Conservation (phyloP, 1,140 invertebrate species). For the Aculops lycopersici region DNA sequence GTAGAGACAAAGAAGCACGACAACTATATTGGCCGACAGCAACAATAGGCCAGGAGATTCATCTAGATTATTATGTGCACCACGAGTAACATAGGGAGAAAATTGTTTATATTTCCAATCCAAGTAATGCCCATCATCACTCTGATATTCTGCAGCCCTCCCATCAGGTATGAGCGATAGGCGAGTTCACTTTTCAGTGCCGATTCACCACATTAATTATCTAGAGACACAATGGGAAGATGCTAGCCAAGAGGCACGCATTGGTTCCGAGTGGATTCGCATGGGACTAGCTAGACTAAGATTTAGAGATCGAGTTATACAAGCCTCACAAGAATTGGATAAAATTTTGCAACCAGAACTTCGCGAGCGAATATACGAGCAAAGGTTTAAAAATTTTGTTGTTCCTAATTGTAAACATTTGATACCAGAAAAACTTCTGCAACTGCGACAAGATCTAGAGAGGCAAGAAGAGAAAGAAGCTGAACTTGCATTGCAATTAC, state of each 20-base stretch:
- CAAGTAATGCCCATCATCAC: background rate
- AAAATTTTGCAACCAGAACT: background rate
- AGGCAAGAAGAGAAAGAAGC: background rate
- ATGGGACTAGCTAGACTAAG: background rate
- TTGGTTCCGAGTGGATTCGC: background rate
- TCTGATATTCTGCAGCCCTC: background rate
- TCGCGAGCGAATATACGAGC: background rate
- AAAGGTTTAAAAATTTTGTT: background rate
- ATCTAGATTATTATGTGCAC: background rate
- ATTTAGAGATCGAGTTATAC: background rate
- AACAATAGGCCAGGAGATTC: background rate
- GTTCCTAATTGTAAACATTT: background rate
- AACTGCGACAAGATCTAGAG: background rate
- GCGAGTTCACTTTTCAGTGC: background rate
- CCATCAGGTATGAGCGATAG: background rate
- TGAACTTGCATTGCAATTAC: too few relatives aligned
- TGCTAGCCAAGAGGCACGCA: background rate
- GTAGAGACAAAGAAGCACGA: too few relatives aligned
- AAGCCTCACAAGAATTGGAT: background rate
- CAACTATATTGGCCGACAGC: background rate
- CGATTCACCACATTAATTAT: background rate
- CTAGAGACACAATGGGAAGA: background rate
- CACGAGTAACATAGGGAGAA: background rate
- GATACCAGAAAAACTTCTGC: background rate
- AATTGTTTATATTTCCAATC: background rate